A percentile compares a stretch with the other conserved stretches of the same genome.
These are phyloP conservation scores for Litocranius walleri DNA, from an alignment of 2,113 vertebrate genomes.

Conservation along the genomic window DNA sequence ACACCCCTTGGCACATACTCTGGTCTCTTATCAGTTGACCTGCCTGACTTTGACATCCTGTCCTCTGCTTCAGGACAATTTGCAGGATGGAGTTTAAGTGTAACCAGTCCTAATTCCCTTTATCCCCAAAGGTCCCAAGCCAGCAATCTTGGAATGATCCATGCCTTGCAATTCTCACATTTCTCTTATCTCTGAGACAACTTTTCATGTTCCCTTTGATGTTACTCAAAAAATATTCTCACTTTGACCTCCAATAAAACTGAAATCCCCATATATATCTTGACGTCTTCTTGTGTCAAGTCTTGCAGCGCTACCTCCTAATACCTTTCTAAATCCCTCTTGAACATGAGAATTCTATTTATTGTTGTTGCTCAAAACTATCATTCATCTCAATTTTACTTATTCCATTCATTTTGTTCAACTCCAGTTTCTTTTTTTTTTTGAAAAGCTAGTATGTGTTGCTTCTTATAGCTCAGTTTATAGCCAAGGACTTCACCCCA, in stretches of 20 bases:
- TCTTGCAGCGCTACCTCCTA: constrained; percentile 3
- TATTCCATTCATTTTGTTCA: constrained; percentile 10
- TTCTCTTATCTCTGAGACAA: constrained; percentile 42
- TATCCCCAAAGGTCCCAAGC: constrained; percentile 36
- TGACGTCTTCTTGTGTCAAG: constrained; percentile 46
- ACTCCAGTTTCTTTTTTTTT: not conserved
- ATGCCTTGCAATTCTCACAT: constrained; percentile 51
- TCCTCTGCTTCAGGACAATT: constrained; percentile 42
- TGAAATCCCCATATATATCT: constrained; percentile 44
- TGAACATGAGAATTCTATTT: constrained; percentile 41
- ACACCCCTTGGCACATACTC: not conserved
- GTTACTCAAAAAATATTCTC: constrained; percentile 55
- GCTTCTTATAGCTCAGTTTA: not conserved
- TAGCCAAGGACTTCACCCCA: not conserved
- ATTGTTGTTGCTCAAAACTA: not conserved
- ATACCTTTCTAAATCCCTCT: constrained; percentile 49
- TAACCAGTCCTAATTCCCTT: constrained; percentile 33
- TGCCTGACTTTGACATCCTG: constrained; percentile 25
- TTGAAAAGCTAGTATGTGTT: not conserved
- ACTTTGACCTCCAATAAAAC: constrained; percentile 33
- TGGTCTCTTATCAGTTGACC: constrained; percentile 41
- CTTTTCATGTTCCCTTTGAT: constrained; percentile 48
- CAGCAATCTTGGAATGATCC: constrained; percentile 38
- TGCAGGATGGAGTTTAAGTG: constrained; percentile 10
- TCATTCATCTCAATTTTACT: not conserved